These are phyloP conservation scores for Oenanthe oenanthe DNA, from an alignment of 2,113 vertebrate genomes.

Conservation along the genomic window DNA sequence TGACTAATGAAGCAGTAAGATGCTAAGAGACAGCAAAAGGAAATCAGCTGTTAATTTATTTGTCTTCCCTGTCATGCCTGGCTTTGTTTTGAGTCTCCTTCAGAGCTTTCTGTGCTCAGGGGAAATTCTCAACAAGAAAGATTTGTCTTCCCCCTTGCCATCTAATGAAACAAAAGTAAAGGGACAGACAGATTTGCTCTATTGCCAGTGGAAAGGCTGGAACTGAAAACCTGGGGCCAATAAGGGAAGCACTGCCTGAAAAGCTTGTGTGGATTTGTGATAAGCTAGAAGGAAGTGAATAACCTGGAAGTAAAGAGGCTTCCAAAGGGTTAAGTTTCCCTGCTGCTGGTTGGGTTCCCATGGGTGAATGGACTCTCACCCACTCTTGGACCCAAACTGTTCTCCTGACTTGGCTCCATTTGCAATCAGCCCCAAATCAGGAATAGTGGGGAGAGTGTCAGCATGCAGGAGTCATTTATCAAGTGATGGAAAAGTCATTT, in stretches of 20 bases:
- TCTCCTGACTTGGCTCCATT: background rate
- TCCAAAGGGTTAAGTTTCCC: background rate
- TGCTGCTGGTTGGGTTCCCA: background rate
- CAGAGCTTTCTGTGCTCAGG: background rate
- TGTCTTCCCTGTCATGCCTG: background rate
- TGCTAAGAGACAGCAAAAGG: background rate
- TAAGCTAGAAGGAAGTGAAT: background rate
- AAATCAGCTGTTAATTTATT: background rate
- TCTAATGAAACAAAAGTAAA: background rate
- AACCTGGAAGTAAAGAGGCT: background rate
- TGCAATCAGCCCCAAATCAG: background rate
- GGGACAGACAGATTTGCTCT: background rate
- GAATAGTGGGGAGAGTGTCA: background rate
- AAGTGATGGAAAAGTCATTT: slow-evolving; percentile 18
- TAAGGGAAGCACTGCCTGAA: background rate
- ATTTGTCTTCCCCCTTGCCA: background rate
- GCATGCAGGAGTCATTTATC: background rate
- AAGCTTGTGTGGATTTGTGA: background rate
- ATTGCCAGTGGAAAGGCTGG: background rate
- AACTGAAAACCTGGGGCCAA: background rate
- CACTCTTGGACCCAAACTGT: background rate
- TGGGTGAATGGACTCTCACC: background rate
- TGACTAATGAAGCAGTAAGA: background rate
- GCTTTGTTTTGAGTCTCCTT: background rate
- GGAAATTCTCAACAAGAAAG: background rate